These are phyloP conservation scores for Gallinago solitaria DNA, from an alignment of 2,797 vertebrate genomes.

Conservation along the genomic window DNA sequence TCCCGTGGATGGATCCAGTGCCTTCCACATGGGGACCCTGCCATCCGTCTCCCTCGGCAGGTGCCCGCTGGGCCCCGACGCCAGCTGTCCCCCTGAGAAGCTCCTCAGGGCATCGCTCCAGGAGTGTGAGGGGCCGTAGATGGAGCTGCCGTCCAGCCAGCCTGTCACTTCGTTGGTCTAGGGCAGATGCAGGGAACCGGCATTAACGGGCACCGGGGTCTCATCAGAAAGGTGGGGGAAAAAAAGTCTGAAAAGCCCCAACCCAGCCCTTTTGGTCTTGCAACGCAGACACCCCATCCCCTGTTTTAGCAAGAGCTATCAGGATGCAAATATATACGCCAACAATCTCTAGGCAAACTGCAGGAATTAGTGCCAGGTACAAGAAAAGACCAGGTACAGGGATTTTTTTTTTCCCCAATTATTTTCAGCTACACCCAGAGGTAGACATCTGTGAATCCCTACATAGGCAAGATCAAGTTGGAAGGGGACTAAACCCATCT, in stretches of 20 bases:
- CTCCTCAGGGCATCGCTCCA: slow-evolving; percentile 91
- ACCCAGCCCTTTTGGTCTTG: not conserved
- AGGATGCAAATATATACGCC: not conserved
- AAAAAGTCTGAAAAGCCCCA: not conserved
- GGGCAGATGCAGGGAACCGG: not conserved
- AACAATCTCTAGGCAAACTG: no score
- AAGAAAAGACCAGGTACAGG: not conserved
- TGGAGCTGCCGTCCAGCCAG: slow-evolving; percentile 97
- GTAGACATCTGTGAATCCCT: not conserved
- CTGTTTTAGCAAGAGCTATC: not conserved
- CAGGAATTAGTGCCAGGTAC: not conserved
- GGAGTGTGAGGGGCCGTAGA: slow-evolving; percentile 90
- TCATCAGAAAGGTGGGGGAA: not conserved
- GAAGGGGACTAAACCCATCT: not conserved
- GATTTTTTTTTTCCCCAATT: not conserved
- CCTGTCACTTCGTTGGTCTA: slow-evolving; percentile 89
- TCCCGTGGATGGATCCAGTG: slow-evolving; percentile 84
- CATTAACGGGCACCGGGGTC: not conserved
- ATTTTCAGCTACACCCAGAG: not conserved
- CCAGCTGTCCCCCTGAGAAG: slow-evolving; percentile 84
- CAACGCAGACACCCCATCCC: not conserved
- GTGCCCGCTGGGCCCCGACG: slow-evolving; percentile 58
- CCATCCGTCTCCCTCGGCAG: slow-evolving; percentile 77
- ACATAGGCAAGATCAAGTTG: not conserved
- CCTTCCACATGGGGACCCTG: slow-evolving; percentile 86